These are phyloP conservation scores for Oncorhynchus gorbuscha DNA, from an alignment of 2,113 vertebrate genomes.

Conservation along the genomic window DNA sequence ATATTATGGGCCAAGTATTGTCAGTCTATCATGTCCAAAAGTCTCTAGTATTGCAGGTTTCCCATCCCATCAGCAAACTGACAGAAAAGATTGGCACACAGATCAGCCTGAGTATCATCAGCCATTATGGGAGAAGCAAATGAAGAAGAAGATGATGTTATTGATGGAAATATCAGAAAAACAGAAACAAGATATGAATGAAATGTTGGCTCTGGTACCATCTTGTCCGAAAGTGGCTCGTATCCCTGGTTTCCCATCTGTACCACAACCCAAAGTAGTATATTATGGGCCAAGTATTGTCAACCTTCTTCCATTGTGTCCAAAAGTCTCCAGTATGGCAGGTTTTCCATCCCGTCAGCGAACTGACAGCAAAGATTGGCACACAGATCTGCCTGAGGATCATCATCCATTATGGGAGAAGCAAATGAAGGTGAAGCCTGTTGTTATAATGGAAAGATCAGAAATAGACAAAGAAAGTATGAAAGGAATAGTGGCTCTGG, in stretches of 20 bases:
- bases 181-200: conserved; percentile 15
- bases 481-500: conserved; percentile 9
- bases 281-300: conserved; percentile 11
- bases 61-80: conserved; percentile 46
- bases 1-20: neutral
- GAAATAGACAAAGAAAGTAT: conserved; percentile 16
- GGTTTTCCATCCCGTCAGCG: conserved; percentile 53
- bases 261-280: neutral
- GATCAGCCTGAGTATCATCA: neutral
- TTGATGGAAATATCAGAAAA: neutral
- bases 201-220: conserved; percentile 35
- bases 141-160: conserved; percentile 13
- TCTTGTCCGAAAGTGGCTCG: neutral
- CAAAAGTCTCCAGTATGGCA: conserved; percentile 32
- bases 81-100: conserved; percentile 41
- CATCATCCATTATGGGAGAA: conserved; percentile 17
- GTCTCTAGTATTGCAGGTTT: conserved; percentile 29
- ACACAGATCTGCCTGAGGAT: neutral
- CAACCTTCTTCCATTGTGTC: no score
- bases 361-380: conserved; percentile 43
- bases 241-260: neutral
- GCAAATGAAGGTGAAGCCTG: neutral
- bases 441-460: conserved; percentile 21
- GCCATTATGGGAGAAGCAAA: conserved; percentile 28
- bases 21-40: conserved; percentile 22